phyloP scores from a whole-genome alignment of 2,113 vertebrate genomes.

The Podarcis cretensis region DNA sequence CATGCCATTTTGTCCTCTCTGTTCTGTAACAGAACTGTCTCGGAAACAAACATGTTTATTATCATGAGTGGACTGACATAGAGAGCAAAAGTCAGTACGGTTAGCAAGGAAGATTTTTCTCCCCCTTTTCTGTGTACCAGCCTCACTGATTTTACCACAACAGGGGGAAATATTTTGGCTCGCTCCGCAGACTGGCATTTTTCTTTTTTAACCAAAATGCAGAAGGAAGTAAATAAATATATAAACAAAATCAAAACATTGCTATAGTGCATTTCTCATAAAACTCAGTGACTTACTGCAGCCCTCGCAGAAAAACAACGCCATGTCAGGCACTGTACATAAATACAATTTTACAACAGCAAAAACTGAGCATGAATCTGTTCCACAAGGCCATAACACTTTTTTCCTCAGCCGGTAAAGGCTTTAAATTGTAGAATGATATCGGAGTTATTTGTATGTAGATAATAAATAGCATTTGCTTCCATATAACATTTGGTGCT shows the following conservation, averaged over 20 bases:
- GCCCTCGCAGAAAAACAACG: constrained; percentile 25
- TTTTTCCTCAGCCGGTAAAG: not conserved
- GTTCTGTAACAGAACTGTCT: not conserved
- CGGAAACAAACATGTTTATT: not conserved
- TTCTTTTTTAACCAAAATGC: not conserved
- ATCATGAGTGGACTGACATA: not conserved
- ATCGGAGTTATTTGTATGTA: constrained; percentile 38
- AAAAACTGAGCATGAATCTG: constrained; percentile 30
- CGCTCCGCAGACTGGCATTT: not conserved
- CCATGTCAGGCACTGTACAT: not conserved
- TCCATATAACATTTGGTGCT: constrained; percentile 10
- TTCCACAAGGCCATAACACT: not conserved
- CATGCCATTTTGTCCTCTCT: constrained; percentile 1
- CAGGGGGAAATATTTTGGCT: not conserved
- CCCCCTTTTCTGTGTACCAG: not conserved
- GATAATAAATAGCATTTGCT: constrained; percentile 32
- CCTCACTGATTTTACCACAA: not conserved
- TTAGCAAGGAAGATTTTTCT: too few relatives aligned
- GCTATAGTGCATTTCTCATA: constrained; percentile 17
- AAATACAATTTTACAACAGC: constrained; percentile 43
- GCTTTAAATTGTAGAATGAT: constrained; percentile 27
- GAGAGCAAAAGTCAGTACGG: not conserved
- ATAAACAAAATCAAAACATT: constrained; percentile 29
- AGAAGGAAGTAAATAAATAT: constrained; percentile 1
- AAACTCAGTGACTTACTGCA: constrained; percentile 21